phyloP scores from a whole-genome alignment of 1,140 invertebrate genomes.

The Penaeus chinensis region DNA sequence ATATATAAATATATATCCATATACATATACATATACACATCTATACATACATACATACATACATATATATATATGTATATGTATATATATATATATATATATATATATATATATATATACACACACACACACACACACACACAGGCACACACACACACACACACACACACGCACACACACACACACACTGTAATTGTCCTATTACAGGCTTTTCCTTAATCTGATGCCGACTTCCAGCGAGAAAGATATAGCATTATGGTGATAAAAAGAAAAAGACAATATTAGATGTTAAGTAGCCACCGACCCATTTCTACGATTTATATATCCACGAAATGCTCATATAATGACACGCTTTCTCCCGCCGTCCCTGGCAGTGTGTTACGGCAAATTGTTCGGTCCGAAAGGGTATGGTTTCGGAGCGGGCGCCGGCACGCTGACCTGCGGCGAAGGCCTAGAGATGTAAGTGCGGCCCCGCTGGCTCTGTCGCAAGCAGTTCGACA shows the following conservation, averaged over 20 bases:
- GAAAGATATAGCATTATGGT: too few relatives aligned
- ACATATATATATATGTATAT: background rate
- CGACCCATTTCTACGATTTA: background rate
- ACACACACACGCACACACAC: too few relatives aligned
- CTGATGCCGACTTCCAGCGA: too few relatives aligned
- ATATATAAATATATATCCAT: background rate
- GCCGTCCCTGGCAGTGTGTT: slow-evolving; percentile 74
- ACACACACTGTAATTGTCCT: too few relatives aligned
- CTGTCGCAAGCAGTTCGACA: background rate
- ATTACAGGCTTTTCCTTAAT: too few relatives aligned
- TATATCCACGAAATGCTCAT: background rate
- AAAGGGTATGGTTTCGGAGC: slow-evolving; percentile 94
- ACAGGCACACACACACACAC: too few relatives aligned
- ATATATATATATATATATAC: background rate
- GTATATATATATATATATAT: slow-evolving; percentile 4
- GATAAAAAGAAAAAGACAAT: too few relatives aligned
- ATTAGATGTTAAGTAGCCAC: too few relatives aligned
- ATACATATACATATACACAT: background rate
- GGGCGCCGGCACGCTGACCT: slow-evolving; percentile 83
- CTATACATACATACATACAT: background rate
- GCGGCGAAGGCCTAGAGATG: slow-evolving; percentile 22
- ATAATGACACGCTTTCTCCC: slow-evolving; percentile 69
- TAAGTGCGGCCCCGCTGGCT: slow-evolving; percentile 10
- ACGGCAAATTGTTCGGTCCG: slow-evolving; percentile 91
- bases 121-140: too few relatives aligned